A percentile compares a stretch with the other conserved stretches of the same genome.
These are phyloP conservation scores for Aldabrachelys gigantea DNA, from an alignment of 2,113 vertebrate species.

Conservation along the genomic window DNA sequence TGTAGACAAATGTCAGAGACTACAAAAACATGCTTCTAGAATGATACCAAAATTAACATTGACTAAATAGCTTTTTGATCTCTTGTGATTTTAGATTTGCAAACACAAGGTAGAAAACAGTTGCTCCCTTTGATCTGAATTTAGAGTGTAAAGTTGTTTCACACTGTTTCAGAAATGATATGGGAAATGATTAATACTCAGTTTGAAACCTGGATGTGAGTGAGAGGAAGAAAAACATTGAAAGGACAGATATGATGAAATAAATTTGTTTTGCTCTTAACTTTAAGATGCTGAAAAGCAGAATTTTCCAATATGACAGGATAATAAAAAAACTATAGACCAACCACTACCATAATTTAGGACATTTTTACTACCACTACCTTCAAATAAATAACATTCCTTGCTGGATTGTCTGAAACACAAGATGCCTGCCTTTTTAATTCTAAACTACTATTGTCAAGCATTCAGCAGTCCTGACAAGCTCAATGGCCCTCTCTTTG, in stretches of 20 bases:
- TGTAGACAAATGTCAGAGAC: neutral
- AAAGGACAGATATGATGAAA: neutral
- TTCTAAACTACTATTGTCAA: neutral
- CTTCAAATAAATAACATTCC: neutral
- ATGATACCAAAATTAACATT: neutral
- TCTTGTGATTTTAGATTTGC: neutral
- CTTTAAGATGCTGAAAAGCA: neutral
- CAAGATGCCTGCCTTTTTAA: neutral
- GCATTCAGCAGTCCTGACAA: neutral
- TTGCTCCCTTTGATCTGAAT: neutral
- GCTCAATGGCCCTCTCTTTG: neutral
- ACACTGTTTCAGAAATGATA: neutral
- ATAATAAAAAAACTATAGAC: conserved; percentile 19
- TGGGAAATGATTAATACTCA: neutral
- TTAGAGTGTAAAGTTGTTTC: neutral
- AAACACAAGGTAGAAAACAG: neutral
- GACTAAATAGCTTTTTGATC: neutral
- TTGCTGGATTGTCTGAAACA: neutral
- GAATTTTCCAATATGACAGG: neutral
- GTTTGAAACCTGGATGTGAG: neutral
- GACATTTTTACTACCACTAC: conserved; percentile 15
- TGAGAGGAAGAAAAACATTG: neutral
- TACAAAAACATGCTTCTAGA: neutral
- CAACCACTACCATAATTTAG: neutral
- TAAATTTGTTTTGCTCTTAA: conserved; percentile 26